Percentiles rank a stretch among this genome's conserved stretches.
Conservation (phyloP, 2,888 invertebrate genomes). For the Noctua janthina region DNA sequence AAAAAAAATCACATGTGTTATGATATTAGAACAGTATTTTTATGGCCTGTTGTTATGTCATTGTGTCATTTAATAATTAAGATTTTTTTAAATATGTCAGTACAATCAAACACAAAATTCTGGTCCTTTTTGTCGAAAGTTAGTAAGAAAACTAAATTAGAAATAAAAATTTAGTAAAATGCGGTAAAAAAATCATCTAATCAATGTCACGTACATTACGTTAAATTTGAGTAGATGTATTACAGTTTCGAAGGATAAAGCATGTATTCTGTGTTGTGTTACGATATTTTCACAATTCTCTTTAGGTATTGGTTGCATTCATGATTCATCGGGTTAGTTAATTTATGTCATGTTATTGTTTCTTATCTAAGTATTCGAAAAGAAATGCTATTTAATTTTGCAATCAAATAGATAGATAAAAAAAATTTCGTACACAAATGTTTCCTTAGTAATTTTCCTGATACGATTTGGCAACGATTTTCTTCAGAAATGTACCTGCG, state of each 20-base stretch:
- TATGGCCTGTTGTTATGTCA: background rate
- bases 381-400: conserved; percentile 14
- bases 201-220: conserved; percentile 80
- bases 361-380: conserved; percentile 41
- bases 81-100: background rate
- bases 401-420: background rate
- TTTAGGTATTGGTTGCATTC: conserved; percentile 42
- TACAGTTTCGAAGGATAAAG: conserved; percentile 67
- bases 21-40: conserved; percentile 28
- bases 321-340: conserved; percentile 51
- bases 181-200: conserved; percentile 66
- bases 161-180: conserved; percentile 20
- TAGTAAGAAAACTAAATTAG: conserved; percentile 31
- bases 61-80: background rate
- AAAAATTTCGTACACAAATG: background rate
- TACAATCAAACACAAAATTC: conserved; percentile 23
- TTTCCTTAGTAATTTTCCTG: background rate
- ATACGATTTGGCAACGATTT: background rate
- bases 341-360: conserved; percentile 47
- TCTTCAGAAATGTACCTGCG: background rate
- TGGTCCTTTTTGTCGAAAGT: conserved; percentile 23
- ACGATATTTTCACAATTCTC: conserved; percentile 63
- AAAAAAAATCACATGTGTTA: conserved; percentile 17
- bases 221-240: conserved; percentile 55
- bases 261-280: conserved; percentile 64